Percentiles rank a stretch among this genome's conserved stretches.
Evolutionary conservation across 1,140 invertebrate species (phyloP).

Genomic region (Planococcus citri): DNA sequence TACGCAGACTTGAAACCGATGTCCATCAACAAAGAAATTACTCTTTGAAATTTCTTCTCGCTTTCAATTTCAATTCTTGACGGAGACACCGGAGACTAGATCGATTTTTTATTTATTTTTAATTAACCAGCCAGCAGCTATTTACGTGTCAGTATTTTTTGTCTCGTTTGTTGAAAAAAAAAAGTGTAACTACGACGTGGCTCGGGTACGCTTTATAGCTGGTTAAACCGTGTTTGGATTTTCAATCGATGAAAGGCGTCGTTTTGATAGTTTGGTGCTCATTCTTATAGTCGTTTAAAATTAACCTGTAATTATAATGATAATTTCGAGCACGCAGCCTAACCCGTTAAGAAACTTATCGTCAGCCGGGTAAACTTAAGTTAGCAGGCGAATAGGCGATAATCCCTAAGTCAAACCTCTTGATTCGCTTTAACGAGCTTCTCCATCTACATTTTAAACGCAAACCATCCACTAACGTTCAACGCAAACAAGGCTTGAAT

Average conservation of each 20-base stretch:
- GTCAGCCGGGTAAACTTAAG: neutral
- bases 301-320: neutral
- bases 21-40: conserved; percentile 2
- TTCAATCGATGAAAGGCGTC: neutral
- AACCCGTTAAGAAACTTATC: neutral
- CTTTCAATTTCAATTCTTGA: neutral
- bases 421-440: neutral
- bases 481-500: no score
- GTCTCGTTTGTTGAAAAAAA: neutral
- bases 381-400: no score
- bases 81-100: neutral
- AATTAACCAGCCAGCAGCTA: neutral
- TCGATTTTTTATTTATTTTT: neutral
- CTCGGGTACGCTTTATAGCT: neutral
- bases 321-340: neutral
- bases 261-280: neutral
- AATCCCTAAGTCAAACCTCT: neutral
- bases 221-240: neutral
- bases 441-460: neutral
- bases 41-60: neutral
- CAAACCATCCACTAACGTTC: no score
- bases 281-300: neutral
- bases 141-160: neutral
- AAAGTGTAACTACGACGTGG: no score
- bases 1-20: neutral